These are phyloP conservation scores for Nylanderia fulva DNA, from an alignment of 1,140 invertebrate species.

Conservation along the genomic window DNA sequence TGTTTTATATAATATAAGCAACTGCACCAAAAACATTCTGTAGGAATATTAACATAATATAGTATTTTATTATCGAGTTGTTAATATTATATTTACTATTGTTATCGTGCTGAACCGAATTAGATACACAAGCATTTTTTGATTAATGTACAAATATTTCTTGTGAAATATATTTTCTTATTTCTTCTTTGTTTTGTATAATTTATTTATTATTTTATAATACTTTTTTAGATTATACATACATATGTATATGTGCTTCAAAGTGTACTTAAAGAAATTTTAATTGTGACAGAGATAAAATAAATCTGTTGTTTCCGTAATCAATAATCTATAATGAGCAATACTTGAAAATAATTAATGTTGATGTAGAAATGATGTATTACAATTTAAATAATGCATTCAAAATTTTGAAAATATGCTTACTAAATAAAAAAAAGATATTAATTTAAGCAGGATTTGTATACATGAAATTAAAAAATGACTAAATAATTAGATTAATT, in stretches of 20 bases:
- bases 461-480: not conserved
- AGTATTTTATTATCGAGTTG: slow-evolving; percentile 1
- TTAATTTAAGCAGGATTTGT: not conserved
- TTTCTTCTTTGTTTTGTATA: not conserved
- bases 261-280: not conserved
- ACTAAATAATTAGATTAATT: not conserved
- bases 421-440: not conserved
- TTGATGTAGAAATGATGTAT: not conserved
- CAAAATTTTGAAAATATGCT: not conserved
- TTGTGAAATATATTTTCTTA: not conserved
- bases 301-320: not conserved
- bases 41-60: slow-evolving; percentile 1
- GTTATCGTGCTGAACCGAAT: slow-evolving; percentile 65
- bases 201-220: not conserved
- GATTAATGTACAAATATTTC: not conserved
- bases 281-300: not conserved
- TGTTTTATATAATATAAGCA: not conserved
- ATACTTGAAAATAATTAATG: not conserved
- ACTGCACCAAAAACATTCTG: not conserved
- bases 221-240: not conserved
- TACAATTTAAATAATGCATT: not conserved
- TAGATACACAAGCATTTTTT: slow-evolving; percentile 39
- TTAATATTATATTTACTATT: not conserved
- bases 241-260: not conserved
- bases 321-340: not conserved